phyloP scores from a whole-genome alignment of 2,113 vertebrate genomes.

The Dicrurus megarhynchus region DNA sequence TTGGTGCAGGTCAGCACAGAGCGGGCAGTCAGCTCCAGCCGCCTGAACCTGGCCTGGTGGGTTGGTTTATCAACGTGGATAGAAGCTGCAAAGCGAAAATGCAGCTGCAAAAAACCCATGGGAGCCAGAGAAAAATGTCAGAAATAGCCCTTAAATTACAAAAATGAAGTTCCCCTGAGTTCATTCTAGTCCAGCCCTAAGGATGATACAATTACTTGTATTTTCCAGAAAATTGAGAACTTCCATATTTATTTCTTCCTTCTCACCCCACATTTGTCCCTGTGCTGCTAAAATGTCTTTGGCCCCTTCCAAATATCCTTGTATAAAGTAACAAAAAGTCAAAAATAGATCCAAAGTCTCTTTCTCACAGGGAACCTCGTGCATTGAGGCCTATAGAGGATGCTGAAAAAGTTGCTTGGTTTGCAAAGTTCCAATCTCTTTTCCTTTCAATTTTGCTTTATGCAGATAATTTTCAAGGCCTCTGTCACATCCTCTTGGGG shows the following conservation, averaged over 20 bases:
- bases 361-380: background rate
- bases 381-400: accelerated
- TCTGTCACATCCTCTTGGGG: background rate
- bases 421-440: background rate
- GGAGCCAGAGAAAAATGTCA: background rate
- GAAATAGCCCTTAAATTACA: background rate
- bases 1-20: background rate
- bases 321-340: background rate
- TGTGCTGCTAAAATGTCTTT: background rate
- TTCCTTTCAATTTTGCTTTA: background rate
- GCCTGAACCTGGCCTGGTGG: background rate
- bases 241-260: background rate
- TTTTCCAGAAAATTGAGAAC: background rate
- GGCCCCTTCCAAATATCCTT: background rate
- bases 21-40: background rate
- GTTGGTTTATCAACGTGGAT: accelerated
- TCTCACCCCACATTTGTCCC: background rate
- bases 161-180: background rate
- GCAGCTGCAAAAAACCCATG: background rate
- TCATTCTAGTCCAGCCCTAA: background rate
- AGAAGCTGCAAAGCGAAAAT: background rate
- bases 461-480: background rate
- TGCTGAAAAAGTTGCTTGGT: background rate
- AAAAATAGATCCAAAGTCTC: background rate
- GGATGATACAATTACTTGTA: background rate